Evolutionary conservation across 2,797 vertebrate species (phyloP), one percentile per base, ranked within the genome.

Genomic region (Zalophus californianus): DNA sequence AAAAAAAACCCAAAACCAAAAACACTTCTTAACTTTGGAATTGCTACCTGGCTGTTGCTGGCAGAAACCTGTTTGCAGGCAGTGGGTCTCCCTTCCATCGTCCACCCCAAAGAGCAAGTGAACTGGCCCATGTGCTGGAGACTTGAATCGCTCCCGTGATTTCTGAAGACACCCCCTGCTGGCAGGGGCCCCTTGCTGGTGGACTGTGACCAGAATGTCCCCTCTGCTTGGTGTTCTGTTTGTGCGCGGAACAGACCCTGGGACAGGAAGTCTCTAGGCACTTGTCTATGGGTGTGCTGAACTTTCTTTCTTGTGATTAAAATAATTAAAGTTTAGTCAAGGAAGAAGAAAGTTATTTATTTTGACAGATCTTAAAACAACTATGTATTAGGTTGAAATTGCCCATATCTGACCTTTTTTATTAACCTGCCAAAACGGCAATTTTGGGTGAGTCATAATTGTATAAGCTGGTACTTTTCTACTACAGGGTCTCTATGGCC

Each of bases 301-400:
- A 72, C 48, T 83, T 91, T 64, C 27, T 41, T 95, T 90, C 83
- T 68, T 78, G 23, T 77, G 68, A 90, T 83, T 86, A 79, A 86
- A 94, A 88, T 52, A 72, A 44, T 44, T 44, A 44, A 86, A 66
- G 16, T 80, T 48, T 72, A 91, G 60, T 85, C 58, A 44, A 44
- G 44, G 32, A 54, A 70, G 58, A 35, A 94, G 75, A 96, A 91
- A 94, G 38, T 56, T n/a, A 96, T 13, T 79, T 68, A 72, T 83
- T 88, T 86, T 21, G 78, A 44, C 38, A 88, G 72, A 32, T 83
- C 78, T 91, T 41, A 77, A 82, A 52, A 73, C 64, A 85, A 68
- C 88, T 70, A 35, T 75, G 11, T n/a, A 18, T 86, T 78, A 84
- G 27, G 35, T 70, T 84, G 80, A 82, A 96, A 90, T n/a, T 80